A percentile compares a stretch with the other conserved stretches of the same genome.
Evolutionary conservation across 2,113 vertebrate species (phyloP).

Genomic region (Ciconia maguari): DNA sequence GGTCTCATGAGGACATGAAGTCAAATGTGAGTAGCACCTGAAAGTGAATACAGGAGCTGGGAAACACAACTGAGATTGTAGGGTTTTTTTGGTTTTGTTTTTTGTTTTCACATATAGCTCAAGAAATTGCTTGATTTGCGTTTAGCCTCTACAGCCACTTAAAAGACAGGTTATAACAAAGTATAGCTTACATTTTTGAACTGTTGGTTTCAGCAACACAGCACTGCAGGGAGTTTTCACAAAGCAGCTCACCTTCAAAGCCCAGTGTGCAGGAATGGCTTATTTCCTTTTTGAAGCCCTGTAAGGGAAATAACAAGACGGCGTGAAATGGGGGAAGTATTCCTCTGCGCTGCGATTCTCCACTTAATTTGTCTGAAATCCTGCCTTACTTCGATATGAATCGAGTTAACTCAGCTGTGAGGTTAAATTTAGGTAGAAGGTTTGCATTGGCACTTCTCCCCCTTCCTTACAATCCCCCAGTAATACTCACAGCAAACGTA

Average conservation of each 20-base stretch:
- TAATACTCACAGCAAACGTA: not conserved
- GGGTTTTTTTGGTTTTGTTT: not conserved
- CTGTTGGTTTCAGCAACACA: not conserved
- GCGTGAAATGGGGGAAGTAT: not conserved
- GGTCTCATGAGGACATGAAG: not conserved
- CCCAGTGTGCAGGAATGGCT: not conserved
- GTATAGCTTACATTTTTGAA: not conserved
- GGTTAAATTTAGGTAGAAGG: not conserved
- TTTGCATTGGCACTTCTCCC: not conserved
- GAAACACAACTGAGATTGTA: not conserved
- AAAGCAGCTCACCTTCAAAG: constrained; percentile 32
- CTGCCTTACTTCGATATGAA: not conserved
- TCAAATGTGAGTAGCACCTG: not conserved
- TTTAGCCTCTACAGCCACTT: not conserved
- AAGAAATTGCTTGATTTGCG: not conserved
- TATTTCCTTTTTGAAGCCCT: not conserved
- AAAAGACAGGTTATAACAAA: not conserved
- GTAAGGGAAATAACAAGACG: not conserved
- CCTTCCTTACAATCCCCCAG: not conserved
- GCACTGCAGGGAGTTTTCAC: constrained; percentile 26
- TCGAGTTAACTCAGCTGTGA: not conserved
- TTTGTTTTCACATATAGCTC: not conserved
- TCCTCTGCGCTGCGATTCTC: not conserved
- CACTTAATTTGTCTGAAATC: not conserved
- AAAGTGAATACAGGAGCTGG: not conserved